Evolutionary conservation across 1,140 invertebrate species (phyloP), one percentile per base, ranked within the genome.

Genomic region (Penaeus chinensis): DNA sequence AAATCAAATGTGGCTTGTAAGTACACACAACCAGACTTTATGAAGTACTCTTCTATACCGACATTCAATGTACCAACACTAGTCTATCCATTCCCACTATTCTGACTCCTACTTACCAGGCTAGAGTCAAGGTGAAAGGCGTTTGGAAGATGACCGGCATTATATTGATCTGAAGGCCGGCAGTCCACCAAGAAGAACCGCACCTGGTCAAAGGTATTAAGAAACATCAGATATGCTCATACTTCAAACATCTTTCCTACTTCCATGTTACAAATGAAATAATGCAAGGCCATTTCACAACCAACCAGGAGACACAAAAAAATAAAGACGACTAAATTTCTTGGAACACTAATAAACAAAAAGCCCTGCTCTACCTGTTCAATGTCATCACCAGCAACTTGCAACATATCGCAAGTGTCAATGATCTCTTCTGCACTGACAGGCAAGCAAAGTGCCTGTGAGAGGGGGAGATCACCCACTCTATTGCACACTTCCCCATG

Each of bases 91-190:
- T 18, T 8, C 42, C 8, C n/a, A 20, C n/a, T 62, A 24, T 5
- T 24, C 82, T 54, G 20, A 8, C 18, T 5, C 54, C 42, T 5
- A 79, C 89, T 80, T 80, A 89, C 89, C 69, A 90, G 93, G 93
- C 97, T 98, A 91, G 97, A 98, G 93, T 99, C 98, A 47, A 99
- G 94, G 93, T 99, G 98, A 93, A 99, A 99, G 69, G 99, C 98
- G 78, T 98, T 99, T 3, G 97, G 96, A 89, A 99, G 94, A 93
- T 99, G 98, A 0, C 98, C 98, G 89, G 95, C 95, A 93, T 99
- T 99, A 91, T 99, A 99, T 91, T 99, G 98, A 89, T 99, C 97
- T 0, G 97, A 96, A 22, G 98, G 97, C 91, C 98, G 94, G 92
- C 98, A 99, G 92, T 99, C 99, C 10, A 99, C 98, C 37, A 99